These are phyloP conservation scores for Panagrolaimus sp. DNA, from an alignment of 1,140 invertebrate genomes.

Conservation along the genomic window DNA sequence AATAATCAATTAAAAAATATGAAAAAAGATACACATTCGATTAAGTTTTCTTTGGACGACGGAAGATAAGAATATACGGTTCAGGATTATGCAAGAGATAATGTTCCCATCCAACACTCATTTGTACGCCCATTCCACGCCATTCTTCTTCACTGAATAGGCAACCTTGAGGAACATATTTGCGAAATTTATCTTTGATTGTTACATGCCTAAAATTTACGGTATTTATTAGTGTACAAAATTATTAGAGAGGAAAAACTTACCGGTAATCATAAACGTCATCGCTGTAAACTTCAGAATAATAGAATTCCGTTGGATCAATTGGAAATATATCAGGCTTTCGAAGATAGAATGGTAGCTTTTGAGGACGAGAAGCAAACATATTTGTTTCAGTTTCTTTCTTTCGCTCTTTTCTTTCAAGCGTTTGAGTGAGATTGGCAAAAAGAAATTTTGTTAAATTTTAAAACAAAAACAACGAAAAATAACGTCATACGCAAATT, in stretches of 20 bases:
- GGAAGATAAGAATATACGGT: not conserved
- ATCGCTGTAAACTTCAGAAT: not conserved
- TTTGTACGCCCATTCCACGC: not conserved
- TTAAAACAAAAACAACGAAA: too few relatives aligned
- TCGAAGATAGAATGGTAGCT: too few relatives aligned
- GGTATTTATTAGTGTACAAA: not conserved
- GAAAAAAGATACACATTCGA: too few relatives aligned
- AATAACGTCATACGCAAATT: too few relatives aligned
- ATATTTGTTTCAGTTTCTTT: too few relatives aligned
- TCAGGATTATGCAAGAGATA: constrained; percentile 20
- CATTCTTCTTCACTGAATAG: not conserved
- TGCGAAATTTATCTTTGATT: not conserved
- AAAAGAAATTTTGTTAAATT: too few relatives aligned
- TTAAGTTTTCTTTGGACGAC: not conserved
- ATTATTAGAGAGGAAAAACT: not conserved
- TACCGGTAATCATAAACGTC: constrained; percentile 3
- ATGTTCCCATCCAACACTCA: not conserved
- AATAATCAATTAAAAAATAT: too few relatives aligned
- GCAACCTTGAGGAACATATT: not conserved
- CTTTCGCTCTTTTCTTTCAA: too few relatives aligned
- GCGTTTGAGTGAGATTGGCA: too few relatives aligned
- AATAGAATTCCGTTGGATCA: not conserved
- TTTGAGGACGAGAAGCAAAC: too few relatives aligned
- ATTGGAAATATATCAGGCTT: not conserved
- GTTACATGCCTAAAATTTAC: constrained; percentile 1